These are phyloP conservation scores for Tachystola acroxantha DNA, from an alignment of 2,888 invertebrate genomes.

Conservation along the genomic window DNA sequence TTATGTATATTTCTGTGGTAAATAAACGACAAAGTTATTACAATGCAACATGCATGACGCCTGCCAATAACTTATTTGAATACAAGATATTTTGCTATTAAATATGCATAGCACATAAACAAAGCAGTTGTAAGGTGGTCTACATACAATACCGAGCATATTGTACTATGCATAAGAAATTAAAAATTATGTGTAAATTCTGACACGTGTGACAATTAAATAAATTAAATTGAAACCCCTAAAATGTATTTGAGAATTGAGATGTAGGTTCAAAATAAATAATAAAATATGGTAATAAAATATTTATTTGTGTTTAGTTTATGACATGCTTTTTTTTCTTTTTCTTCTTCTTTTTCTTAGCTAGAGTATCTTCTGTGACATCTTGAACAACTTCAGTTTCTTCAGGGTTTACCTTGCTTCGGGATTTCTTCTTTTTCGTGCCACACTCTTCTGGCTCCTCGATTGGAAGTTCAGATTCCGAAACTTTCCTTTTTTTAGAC, in stretches of 20 bases:
- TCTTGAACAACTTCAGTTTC: slow-evolving; percentile 8
- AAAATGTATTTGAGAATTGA: too few species aligned
- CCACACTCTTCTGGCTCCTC: slow-evolving; percentile 18
- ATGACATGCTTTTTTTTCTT: not conserved
- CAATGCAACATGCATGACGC: slow-evolving; percentile 33
- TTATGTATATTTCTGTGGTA: not conserved
- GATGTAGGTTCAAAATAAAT: not conserved
- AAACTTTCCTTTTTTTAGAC: slow-evolving; percentile 15
- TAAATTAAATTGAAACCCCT: too few species aligned
- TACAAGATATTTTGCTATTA: slow-evolving; percentile 33
- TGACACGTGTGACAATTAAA: too few species aligned
- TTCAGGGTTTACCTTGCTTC: slow-evolving; percentile 8
- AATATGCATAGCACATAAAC: too few species aligned
- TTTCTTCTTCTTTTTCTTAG: slow-evolving; percentile 50
- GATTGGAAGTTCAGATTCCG: slow-evolving; percentile 24
- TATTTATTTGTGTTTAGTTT: not conserved
- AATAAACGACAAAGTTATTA: slow-evolving; percentile 21
- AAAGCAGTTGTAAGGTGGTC: too few species aligned
- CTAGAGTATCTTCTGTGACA: slow-evolving; percentile 28
- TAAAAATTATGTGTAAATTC: too few species aligned
- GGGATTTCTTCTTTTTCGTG: slow-evolving; percentile 28
- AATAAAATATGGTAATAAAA: slow-evolving; percentile 4
- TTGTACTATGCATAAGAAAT: too few species aligned
- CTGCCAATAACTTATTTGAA: slow-evolving; percentile 28
- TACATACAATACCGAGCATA: too few species aligned